A percentile compares a stretch with the other conserved stretches of the same genome.
Evolutionary conservation across 1,140 invertebrate genomes (phyloP).

Genomic region (Bombus pascuorum): DNA sequence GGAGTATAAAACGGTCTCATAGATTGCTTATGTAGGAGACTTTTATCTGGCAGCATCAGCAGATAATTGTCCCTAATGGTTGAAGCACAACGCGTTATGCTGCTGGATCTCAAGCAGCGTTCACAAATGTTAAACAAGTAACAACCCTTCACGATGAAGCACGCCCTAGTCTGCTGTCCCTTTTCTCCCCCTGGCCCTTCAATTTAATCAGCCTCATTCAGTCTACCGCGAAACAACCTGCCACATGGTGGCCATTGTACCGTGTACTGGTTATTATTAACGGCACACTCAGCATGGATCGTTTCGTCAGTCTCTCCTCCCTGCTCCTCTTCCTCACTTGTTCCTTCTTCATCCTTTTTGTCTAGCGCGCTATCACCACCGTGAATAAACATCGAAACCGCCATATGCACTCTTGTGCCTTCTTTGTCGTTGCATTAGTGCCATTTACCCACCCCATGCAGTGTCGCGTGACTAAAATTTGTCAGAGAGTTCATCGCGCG

Average conservation of each 20-base stretch:
- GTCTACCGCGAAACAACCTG: conserved; percentile 75
- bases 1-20: not conserved
- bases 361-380: conserved; percentile 52
- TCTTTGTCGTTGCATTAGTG: conserved; percentile 57
- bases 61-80: conserved; percentile 48
- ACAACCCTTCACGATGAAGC: conserved; percentile 64
- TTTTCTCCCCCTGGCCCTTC: conserved; percentile 64
- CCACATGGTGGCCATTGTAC: conserved; percentile 73
- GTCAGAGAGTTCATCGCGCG: not conserved
- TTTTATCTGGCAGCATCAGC: conserved; percentile 27
- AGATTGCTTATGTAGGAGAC: not conserved
- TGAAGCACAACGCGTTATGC: conserved; percentile 6
- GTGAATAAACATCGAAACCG: conserved; percentile 58
- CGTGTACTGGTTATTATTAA: conserved; percentile 64
- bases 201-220: conserved; percentile 77
- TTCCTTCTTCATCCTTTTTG: not conserved
- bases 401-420: conserved; percentile 58
- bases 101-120: conserved; percentile 34
- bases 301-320: conserved; percentile 48
- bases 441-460: conserved; percentile 48
- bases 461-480: conserved; percentile 47
- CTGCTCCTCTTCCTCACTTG: not conserved
- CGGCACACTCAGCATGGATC: conserved; percentile 50
- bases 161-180: conserved; percentile 46
- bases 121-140: conserved; percentile 65